Evolutionary conservation across 2,888 invertebrate species (phyloP), one percentile per base, ranked within the genome.

Genomic region (Caenorhabditis sinica): DNA sequence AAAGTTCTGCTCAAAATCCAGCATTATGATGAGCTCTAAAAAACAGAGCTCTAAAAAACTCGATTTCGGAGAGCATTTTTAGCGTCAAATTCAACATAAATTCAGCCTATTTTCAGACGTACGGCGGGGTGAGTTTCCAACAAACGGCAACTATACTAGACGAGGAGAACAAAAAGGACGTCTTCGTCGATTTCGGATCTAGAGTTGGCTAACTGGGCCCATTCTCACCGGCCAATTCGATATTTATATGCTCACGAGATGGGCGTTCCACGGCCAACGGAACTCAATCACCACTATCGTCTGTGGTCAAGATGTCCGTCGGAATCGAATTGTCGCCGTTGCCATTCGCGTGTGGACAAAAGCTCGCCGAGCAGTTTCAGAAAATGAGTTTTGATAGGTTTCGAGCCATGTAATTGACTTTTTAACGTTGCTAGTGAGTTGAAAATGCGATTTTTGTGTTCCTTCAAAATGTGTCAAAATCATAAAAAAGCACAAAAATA

Each of bases 91-190:
- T 20, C 23, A 8, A 17, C 2, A 6, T 1, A 15, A 60, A 33
- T n/a, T 30, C 45, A n/a, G 13, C 15, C 15, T 20, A 53, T 23
- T 53, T n/a, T 30, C 40, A 61, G 63, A 45, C 43, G 0, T 99
- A 99, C 93, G 99, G 99, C 43, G 99, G 99, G 94, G 99, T 99
- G 49, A 97, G 97, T 56, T 99, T 96, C 93, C 98, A 99, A 93
- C 95, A 99, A 90, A 96, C 99, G 83, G 96, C 96, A 93, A 97
- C 98, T 94, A 98, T 99, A 96, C 96, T 99, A 90, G 97, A 97
- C 93, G 97, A 96, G 93, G 96, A 98, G 88, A 95, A 96, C 90
- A 69, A 96, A 87, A 96, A 97, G 92, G 98, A 99, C 94, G 96
- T 96, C 82, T 99, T 99, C 94, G 96, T 99, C 93, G 99, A 99